These are phyloP conservation scores for Enoplosus armatus DNA, from an alignment of 2,797 vertebrate genomes.

Conservation along the genomic window DNA sequence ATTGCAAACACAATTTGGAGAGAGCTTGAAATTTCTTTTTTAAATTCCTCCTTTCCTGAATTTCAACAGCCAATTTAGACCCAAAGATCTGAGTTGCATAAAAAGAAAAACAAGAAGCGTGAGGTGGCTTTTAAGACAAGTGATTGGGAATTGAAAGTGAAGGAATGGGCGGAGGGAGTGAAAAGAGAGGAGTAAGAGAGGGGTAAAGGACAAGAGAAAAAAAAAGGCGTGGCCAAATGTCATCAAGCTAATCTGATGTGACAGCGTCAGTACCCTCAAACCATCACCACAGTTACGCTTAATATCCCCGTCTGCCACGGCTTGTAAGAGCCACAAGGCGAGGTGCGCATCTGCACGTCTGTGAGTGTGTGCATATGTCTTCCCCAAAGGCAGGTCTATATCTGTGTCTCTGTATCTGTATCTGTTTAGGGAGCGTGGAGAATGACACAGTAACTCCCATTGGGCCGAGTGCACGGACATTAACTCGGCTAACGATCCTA, in stretches of 20 bases:
- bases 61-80: conserved; percentile 50
- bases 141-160: background rate
- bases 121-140: background rate
- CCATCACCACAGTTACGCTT: conserved; percentile 68
- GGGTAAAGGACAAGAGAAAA: conserved; percentile 29
- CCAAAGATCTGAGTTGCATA: conserved; percentile 16
- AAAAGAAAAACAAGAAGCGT: conserved; percentile 8
- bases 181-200: conserved; percentile 10
- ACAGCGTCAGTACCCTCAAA: conserved; percentile 68
- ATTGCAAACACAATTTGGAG: conserved; percentile 41
- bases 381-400: conserved; percentile 68
- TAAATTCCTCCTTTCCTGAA: conserved; percentile 37
- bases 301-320: conserved; percentile 68
- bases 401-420: conserved; percentile 65
- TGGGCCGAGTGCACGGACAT: conserved; percentile 75
- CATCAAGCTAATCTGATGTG: conserved; percentile 78
- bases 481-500: conserved; percentile 82
- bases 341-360: conserved; percentile 50
- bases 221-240: conserved; percentile 48
- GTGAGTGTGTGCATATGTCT: conserved; percentile 26
- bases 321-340: conserved; percentile 53
- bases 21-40: conserved; percentile 20
- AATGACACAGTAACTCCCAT: conserved; percentile 75
- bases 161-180: background rate
- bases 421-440: conserved; percentile 69